phyloP scores from a whole-genome alignment of 2,888 invertebrate species.

The Psococerastis gibbosa region DNA sequence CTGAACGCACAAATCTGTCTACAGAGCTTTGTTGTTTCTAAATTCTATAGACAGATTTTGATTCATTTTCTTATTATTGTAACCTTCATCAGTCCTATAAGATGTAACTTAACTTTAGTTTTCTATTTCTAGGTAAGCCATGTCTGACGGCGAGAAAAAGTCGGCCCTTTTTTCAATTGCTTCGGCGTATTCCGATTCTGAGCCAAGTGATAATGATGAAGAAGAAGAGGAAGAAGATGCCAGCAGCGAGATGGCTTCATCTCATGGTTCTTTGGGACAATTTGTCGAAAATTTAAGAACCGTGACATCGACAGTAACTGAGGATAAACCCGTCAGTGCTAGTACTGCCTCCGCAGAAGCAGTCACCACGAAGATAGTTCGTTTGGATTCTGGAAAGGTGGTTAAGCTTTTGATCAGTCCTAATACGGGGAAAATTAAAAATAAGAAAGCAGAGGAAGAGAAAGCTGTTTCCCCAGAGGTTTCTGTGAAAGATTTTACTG shows the following conservation, averaged over 20 bases:
- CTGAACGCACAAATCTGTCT: too few species aligned
- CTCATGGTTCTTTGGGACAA: background rate
- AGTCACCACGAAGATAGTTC: background rate
- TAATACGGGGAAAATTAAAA: background rate
- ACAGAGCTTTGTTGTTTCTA: too few species aligned
- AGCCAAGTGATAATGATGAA: background rate
- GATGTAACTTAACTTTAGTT: too few species aligned
- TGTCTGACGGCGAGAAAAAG: too few species aligned
- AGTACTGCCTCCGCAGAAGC: too few species aligned
- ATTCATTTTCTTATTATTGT: too few species aligned
- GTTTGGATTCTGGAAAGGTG: conserved; percentile 5
- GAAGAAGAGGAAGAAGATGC: background rate
- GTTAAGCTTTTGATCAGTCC: background rate
- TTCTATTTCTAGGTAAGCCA: too few species aligned
- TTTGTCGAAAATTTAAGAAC: conserved; percentile 2
- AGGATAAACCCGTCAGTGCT: too few species aligned
- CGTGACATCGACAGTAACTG: background rate
- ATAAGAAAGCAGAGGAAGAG: background rate
- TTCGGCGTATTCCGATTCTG: conserved; percentile 6
- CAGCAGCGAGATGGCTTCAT: background rate
- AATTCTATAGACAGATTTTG: too few species aligned
- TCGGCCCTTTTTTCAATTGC: conserved; percentile 2
- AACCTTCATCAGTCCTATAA: too few species aligned
- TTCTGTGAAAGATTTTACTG: background rate
- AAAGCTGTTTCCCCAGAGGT: background rate